Evolutionary conservation across 2,888 invertebrate species (phyloP), one percentile per base, ranked within the genome.

Genomic region (Athalia rosae): DNA sequence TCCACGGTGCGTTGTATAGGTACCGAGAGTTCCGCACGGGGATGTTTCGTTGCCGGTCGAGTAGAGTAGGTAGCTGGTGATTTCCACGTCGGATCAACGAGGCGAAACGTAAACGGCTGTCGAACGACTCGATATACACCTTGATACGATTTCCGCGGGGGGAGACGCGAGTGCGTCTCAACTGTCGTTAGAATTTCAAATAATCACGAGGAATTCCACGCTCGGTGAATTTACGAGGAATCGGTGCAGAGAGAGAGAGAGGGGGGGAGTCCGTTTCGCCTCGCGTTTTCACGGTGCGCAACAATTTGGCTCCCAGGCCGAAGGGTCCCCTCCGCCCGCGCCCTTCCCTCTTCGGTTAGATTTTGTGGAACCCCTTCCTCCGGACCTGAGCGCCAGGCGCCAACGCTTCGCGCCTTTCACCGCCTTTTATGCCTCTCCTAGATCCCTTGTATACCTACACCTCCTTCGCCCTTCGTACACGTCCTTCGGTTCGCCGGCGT

Each of bases 341-440:
- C 74, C 74, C 74, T 74, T 74, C 74, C 58, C 74, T n/a, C n/a
- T 28, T 28, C 28, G 28, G 28, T 28, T 11, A 74, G 62, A 50
- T 74, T 74, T 62, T 62, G 58, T 71, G 48, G 41, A 74, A 74
- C 74, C 74, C 74, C 74, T 74, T 74, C 41, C 43, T 28, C 61
- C 74, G 28, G 59, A 62, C 62, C 62, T 79, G 82, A 83, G 86
- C 87, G 86, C 87, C 85, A 85, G 87, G 87, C 87, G 87, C 87
- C 86, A 86, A 82, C 80, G 84, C 82, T 86, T 87, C 87, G 86
- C 87, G 87, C 87, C 87, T 87, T 71, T 74, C 74, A 62, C 71
- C 58, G 50, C 50, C 74, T 74, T 74, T 74, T 48, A n/a, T n/a
- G 74, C 74, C 74, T 74, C 47, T 74, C 61, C 47, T 74, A 28